Conservation (phyloP, 2,888 invertebrate genomes). For the Euplexia lucipara region DNA sequence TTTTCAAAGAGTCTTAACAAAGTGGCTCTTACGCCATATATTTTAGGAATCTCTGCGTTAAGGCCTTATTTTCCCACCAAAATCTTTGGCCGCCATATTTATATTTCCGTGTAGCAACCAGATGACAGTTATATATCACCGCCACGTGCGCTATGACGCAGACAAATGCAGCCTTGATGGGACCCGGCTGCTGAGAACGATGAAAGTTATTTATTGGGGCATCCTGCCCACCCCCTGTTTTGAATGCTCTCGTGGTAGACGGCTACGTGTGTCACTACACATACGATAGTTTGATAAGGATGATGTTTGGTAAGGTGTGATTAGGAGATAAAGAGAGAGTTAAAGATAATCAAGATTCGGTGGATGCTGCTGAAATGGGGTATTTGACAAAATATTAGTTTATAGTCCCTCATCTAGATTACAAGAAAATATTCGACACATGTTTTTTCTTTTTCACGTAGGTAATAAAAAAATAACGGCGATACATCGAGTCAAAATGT, state of each 20-base stretch:
- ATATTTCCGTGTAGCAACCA: slow-evolving; percentile 9
- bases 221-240: slow-evolving; percentile 27
- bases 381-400: no score
- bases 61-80: not conserved
- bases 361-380: not conserved
- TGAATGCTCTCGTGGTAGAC: slow-evolving; percentile 7
- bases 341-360: no score
- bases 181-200: slow-evolving; percentile 37
- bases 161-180: slow-evolving; percentile 50
- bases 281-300: not conserved
- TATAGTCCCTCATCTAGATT: no score
- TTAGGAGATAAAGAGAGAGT: no score
- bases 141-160: slow-evolving; percentile 39
- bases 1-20: no score
- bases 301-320: no score
- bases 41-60: no score
- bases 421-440: no score
- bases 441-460: no score
- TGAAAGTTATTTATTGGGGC: slow-evolving; percentile 40
- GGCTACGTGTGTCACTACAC: not conserved
- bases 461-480: no score
- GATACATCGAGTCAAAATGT: no score
- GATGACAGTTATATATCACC: slow-evolving; percentile 46
- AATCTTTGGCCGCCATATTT: slow-evolving; percentile 31
- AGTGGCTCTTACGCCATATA: no score